A percentile compares a stretch with the other conserved stretches of the same genome.
These are phyloP conservation scores for Chrysodeixis includens DNA, from an alignment of 2,888 invertebrate species.

Conservation along the genomic window DNA sequence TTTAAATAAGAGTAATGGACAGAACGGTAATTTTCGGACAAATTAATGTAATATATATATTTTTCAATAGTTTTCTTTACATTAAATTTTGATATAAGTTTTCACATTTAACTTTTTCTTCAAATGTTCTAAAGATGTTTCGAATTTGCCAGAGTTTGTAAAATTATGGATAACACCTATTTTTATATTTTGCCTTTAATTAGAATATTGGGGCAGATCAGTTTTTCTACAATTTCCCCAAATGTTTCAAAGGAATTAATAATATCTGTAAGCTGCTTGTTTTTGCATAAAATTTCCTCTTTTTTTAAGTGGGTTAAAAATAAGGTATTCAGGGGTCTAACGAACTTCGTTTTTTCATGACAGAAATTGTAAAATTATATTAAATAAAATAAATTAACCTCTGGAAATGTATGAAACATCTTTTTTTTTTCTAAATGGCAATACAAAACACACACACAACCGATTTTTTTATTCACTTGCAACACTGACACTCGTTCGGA, in stretches of 20 bases:
- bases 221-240: no score
- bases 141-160: neutral
- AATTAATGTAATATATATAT: slow-evolving; percentile 7
- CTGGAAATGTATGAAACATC: neutral
- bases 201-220: no score
- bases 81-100: slow-evolving; percentile 4
- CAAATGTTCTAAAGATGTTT: neutral
- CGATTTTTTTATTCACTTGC: slow-evolving; percentile 60
- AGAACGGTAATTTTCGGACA: slow-evolving; percentile 22
- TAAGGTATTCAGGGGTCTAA: no score
- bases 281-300: no score
- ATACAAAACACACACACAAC: slow-evolving; percentile 62
- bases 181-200: no score
- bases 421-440: slow-evolving; percentile 43
- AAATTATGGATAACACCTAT: no score
- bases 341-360: no score
- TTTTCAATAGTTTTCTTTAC: neutral
- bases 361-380: no score
- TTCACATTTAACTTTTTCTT: neutral
- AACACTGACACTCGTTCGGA: slow-evolving; percentile 64
- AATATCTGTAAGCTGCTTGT: no score
- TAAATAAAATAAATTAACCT: no score
- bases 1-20: slow-evolving; percentile 39
- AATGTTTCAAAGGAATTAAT: no score
- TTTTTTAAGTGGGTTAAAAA: no score